A percentile compares a stretch with the other conserved stretches of the same genome.
Conservation (phyloP, 1,140 invertebrate genomes). For the Tetragonula clypearis region DNA sequence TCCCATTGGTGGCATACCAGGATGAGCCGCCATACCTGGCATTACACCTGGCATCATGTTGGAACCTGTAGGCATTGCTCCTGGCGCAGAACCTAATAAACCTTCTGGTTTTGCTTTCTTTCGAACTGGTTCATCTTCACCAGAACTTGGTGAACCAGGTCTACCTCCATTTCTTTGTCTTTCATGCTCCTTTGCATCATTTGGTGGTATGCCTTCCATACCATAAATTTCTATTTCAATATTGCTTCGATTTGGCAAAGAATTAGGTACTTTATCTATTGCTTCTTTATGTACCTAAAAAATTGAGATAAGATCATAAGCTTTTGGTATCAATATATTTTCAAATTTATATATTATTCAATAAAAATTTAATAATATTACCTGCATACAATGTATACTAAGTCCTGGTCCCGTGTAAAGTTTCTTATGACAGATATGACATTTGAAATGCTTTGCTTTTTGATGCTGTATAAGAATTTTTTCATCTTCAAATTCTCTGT, state of each 20-base stretch:
- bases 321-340: background rate
- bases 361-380: conserved; percentile 76
- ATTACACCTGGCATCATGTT: conserved; percentile 83
- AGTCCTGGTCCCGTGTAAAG: conserved; percentile 98
- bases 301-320: conserved; percentile 40
- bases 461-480: conserved; percentile 99
- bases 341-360: background rate
- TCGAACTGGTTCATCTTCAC: conserved; percentile 90
- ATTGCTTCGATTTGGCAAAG: conserved; percentile 97
- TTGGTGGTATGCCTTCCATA: conserved; percentile 99
- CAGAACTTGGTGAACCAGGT: conserved; percentile 83
- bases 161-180: conserved; percentile 87
- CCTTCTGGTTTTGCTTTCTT: conserved; percentile 87
- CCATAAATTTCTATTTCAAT: conserved; percentile 99
- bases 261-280: conserved; percentile 99
- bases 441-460: conserved; percentile 99
- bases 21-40: conserved; percentile 81
- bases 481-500: conserved; percentile 99
- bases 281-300: conserved; percentile 99
- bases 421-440: conserved; percentile 99
- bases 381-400: conserved; percentile 99
- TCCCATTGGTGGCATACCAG: conserved; percentile 84
- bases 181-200: conserved; percentile 97
- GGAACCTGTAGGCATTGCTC: conserved; percentile 78
- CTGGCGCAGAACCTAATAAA: conserved; percentile 82